Percentiles rank a stretch among this genome's conserved stretches.
phyloP scores from a whole-genome alignment of 2,888 invertebrate genomes.

The Conistra vaccinii region DNA sequence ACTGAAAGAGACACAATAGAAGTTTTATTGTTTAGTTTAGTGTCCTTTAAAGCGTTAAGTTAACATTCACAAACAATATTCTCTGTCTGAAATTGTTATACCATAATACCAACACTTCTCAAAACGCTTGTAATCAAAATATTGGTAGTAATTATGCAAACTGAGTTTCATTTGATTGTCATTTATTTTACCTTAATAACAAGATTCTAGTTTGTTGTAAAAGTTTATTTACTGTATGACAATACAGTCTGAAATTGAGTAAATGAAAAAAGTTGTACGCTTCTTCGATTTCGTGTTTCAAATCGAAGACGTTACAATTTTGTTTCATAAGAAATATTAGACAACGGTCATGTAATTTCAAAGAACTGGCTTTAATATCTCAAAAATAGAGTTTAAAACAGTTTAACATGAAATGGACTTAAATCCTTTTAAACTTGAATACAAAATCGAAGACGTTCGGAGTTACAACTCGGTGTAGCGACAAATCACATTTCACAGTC shows the following conservation, averaged over 20 bases:
- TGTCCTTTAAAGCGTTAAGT: not conserved
- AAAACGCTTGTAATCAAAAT: conserved; percentile 35
- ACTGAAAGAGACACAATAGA: too few species aligned
- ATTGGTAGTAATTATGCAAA: conserved; percentile 40
- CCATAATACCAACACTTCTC: not conserved
- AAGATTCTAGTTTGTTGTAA: not conserved
- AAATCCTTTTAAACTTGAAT: not conserved
- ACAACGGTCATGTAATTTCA: not conserved
- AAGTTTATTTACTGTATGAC: not conserved
- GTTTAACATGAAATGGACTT: conserved; percentile 12
- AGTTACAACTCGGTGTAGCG: conserved; percentile 55
- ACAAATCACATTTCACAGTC: conserved; percentile 70
- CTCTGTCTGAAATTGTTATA: conserved; percentile 5
- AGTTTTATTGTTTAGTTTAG: too few species aligned
- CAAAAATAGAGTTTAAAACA: not conserved
- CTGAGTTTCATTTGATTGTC: conserved; percentile 9
- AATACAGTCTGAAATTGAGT: conserved; percentile 11
- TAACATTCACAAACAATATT: conserved; percentile 18
- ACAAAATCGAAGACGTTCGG: conserved; percentile 57
- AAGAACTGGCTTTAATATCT: not conserved
- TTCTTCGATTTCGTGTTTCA: conserved; percentile 11
- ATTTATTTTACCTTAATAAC: conserved; percentile 19
- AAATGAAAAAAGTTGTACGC: not conserved
- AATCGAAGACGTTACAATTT: conserved; percentile 17
- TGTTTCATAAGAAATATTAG: not conserved